These are phyloP conservation scores for Dufourea novaeangliae DNA, from an alignment of 1,140 invertebrate species.

Conservation along the genomic window DNA sequence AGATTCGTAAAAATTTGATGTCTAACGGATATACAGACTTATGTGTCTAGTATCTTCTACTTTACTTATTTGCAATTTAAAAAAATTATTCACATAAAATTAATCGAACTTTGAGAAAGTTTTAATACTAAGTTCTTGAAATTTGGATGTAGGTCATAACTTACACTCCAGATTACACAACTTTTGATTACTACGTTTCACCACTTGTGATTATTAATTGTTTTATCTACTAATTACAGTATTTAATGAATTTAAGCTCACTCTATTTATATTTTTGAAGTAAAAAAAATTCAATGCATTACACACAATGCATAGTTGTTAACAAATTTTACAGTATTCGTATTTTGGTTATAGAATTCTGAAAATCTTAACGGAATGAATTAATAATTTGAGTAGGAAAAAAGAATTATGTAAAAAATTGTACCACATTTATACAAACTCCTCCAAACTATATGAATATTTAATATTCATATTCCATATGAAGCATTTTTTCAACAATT, in stretches of 20 bases:
- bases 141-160: neutral
- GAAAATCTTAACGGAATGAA: constrained; percentile 21
- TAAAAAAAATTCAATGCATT: constrained; percentile 11
- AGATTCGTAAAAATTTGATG: constrained; percentile 26
- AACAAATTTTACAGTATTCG: neutral
- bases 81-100: neutral
- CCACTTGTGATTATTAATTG: neutral
- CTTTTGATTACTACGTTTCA: neutral
- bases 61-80: neutral
- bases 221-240: neutral
- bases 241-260: neutral
- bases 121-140: too few relatives aligned
- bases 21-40: constrained; percentile 31
- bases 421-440: neutral
- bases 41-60: constrained; percentile 7
- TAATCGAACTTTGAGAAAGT: neutral
- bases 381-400: neutral
- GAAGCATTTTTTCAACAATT: neutral
- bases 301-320: neutral
- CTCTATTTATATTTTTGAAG: neutral
- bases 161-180: neutral
- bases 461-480: neutral
- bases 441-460: neutral
- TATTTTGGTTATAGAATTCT: neutral
- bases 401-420: neutral